Base-by-base conservation (phyloP, 1,140 invertebrate species). In the Ostrea edulis region DNA sequence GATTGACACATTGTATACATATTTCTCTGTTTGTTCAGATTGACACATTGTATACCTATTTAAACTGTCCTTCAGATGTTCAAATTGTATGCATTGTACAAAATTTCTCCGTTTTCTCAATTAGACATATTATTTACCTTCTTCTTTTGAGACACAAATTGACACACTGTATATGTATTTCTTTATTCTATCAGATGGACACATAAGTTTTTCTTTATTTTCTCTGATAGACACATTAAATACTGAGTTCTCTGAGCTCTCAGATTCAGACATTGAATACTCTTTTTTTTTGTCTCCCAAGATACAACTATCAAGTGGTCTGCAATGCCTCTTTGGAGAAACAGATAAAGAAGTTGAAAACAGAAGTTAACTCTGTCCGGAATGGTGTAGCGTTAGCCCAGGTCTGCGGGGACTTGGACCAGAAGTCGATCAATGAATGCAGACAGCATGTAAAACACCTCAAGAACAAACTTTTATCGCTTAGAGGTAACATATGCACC, bases 321-420 rank as follows among this genome's bases (percentile, higher is more conserved):
- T 54, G 53, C 44, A 86, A 86, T 68, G 7, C 51, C 12, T 51
- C 25, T 3, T 35, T 86, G 53, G 35, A 68, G 29, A 9, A 29
- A 29, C 85, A 86, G 17, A 20, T 86, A 25, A 86, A 86, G 51
- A 53, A 77, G 65, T 81, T 86, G 68, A 44, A 35, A 20, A 29
- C 44, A 20, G 85, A 86, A 35, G 25, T 54, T 14, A 51, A 22
- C 2, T 25, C 25, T 3, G 29, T 86, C 25, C 53, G 77, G 29
- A 68, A 52, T 14, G 85, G 85, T 2, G 44, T 77, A 9, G 25
- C 53, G 5, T 17, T 53, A 22, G n/a, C 77, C 7, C n/a, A 58
- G 25, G 25, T 53, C 44, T 53, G 77, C 51, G 51, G 25, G 12
- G 51, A 86, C 12, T 54, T 68, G 85, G 85, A 86, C 54, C 54